Base-by-base conservation (phyloP, 2,797 vertebrate genomes). In the Melanotaenia maccullochi region DNA sequence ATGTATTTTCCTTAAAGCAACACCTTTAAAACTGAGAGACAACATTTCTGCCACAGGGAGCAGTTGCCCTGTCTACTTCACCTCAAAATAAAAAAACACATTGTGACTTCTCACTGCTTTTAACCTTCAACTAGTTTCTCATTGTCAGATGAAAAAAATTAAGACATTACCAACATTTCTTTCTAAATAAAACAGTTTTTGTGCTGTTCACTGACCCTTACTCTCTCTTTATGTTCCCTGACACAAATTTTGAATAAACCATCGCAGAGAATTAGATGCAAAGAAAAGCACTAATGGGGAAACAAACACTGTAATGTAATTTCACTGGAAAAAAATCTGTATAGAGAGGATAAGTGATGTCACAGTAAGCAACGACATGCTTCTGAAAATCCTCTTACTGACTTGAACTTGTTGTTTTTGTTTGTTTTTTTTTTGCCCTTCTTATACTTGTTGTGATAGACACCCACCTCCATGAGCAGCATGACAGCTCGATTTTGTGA, bases 1-100 rank as follows among this genome's bases (percentile, higher is more conserved):
- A 13, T 40, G 13, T 40, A 16, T 40, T 40, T 40, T 40, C 3
- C 38, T 40, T 16, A 40, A 16, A 16, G 24, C n/a, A 74, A 65
- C 49, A 73, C 3, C 44, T 75, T 55, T 36, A 47, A 30, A 80
- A 67, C 33, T n/a, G 60, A 65, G 16, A 73, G 59, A 74, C 5
- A 55, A 57, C 1, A 36, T 66, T 58, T 63, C n/a, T 74, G 1
- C 56, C 30, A 61, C 36, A 55, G 55, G 0, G 72, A 51, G 18
- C 35, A 71, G 38, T 35, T 20, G 30, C 47, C 49, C 32, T 33
- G 24, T 56, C n/a, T 65, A 68, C 9, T 65, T 65, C 6, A 68
- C 18, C 18, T 60, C 20, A 49, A 57, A 62, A 33, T 35, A 69
- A 13, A 55, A 49, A 49, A 25, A 30, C 47, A 47, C 40, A 8